A percentile compares a stretch with the other conserved stretches of the same genome.
Conservation (phyloP, 2,113 vertebrate genomes). For the Cardinalis cardinalis region DNA sequence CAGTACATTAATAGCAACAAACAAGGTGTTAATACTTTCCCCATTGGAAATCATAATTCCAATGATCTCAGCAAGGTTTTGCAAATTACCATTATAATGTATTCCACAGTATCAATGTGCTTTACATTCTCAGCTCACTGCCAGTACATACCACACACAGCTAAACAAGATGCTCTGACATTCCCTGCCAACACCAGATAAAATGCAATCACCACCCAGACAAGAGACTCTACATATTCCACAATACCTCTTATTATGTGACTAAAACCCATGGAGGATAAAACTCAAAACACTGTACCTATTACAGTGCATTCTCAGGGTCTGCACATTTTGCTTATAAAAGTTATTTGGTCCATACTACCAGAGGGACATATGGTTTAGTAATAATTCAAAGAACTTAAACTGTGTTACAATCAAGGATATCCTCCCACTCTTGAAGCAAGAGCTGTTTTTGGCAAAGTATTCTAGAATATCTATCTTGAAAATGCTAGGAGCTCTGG, state of each 20-base stretch:
- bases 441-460: background rate
- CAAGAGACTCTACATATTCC: background rate
- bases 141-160: background rate
- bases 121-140: background rate
- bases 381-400: background rate
- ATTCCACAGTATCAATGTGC: background rate
- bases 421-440: background rate
- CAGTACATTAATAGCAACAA: background rate
- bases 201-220: background rate
- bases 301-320: background rate
- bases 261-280: background rate
- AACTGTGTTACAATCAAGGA: background rate
- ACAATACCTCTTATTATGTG: background rate
- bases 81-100: background rate
- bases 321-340: background rate
- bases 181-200: background rate
- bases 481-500: background rate
- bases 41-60: background rate
- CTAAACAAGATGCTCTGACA: slow-evolving; percentile 20
- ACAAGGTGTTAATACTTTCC: background rate
- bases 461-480: background rate
- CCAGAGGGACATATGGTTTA: background rate
- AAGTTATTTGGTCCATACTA: background rate
- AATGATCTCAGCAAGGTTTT: background rate
- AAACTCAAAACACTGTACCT: background rate